Evolutionary conservation across 2,797 vertebrate genomes (phyloP).

Genomic region (Lagocephalus sceleratus): DNA sequence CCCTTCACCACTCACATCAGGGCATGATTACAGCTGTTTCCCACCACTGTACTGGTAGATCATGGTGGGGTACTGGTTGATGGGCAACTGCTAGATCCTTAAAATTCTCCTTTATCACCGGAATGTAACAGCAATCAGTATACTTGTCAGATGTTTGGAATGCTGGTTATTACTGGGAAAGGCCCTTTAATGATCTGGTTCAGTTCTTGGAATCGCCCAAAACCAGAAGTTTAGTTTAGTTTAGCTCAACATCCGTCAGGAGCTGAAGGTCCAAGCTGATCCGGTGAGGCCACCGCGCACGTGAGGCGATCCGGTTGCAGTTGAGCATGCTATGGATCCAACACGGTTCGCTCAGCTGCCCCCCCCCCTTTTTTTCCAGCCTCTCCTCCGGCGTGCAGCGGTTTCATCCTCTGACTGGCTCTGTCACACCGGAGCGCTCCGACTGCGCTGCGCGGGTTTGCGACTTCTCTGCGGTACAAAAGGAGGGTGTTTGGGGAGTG

Average conservation of each 20-base stretch:
- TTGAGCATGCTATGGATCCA: conserved; percentile 7
- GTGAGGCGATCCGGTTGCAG: conserved; percentile 6
- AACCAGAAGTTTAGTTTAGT: too few species aligned
- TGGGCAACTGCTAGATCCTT: conserved; percentile 8
- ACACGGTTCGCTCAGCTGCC: conserved; percentile 2
- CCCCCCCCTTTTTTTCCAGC: background rate
- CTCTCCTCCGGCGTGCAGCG: conserved; percentile 24
- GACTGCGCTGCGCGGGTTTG: conserved; percentile 47
- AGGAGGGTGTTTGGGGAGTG: background rate
- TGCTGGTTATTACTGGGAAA: too few species aligned
- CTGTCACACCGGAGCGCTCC: conserved; percentile 10
- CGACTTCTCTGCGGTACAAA: conserved; percentile 58
- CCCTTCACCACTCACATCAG: conserved; percentile 10
- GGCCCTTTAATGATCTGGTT: too few species aligned
- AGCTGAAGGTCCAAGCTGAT: too few species aligned
- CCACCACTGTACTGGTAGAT: conserved; percentile 5
- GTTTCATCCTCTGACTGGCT: conserved; percentile 27
- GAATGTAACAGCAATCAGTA: conserved; percentile 10
- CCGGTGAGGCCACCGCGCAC: background rate
- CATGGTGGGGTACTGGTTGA: too few species aligned
- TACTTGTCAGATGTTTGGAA: too few species aligned
- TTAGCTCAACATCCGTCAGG: too few species aligned
- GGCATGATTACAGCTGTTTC: conserved; percentile 17
- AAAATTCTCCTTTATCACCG: conserved; percentile 23
- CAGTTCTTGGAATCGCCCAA: too few species aligned